Conservation (phyloP, 2,797 vertebrate genomes). For the Otolemur crassicaudatus region DNA sequence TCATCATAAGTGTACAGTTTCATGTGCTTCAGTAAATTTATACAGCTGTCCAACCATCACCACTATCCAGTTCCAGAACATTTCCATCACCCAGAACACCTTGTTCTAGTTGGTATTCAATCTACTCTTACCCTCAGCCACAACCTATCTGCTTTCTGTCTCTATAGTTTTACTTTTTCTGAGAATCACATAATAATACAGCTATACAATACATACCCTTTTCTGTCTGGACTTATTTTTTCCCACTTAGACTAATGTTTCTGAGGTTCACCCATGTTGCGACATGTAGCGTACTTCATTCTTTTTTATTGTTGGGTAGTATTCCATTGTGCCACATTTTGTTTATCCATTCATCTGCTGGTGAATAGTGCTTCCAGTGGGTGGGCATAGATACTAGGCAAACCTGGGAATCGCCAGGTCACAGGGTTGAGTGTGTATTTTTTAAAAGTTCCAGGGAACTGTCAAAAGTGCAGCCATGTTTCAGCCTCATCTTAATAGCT, state of each 20-base stretch:
- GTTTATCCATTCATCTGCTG: neutral
- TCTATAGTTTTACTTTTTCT: neutral
- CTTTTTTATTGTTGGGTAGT: neutral
- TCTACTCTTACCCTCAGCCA: neutral
- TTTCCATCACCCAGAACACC: no score
- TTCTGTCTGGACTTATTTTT: neutral
- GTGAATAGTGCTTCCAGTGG: neutral
- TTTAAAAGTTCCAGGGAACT: neutral
- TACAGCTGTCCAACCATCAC: neutral
- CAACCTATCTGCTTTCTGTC: neutral
- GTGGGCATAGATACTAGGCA: neutral
- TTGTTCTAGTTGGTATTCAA: neutral
- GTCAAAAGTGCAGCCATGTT: neutral
- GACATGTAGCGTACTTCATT: neutral
- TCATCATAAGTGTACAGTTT: neutral
- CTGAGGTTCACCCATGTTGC: neutral
- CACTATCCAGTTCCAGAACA: neutral
- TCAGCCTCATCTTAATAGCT: neutral
- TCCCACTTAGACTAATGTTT: neutral
- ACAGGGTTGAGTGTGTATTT: neutral
- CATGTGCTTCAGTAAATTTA: neutral
- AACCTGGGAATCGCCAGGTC: slow-evolving; percentile 22
- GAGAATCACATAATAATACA: neutral
- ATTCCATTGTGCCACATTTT: neutral
- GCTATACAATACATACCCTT: neutral